Base-by-base conservation (phyloP, 2,113 vertebrate genomes). In the Lepisosteus oculatus region DNA sequence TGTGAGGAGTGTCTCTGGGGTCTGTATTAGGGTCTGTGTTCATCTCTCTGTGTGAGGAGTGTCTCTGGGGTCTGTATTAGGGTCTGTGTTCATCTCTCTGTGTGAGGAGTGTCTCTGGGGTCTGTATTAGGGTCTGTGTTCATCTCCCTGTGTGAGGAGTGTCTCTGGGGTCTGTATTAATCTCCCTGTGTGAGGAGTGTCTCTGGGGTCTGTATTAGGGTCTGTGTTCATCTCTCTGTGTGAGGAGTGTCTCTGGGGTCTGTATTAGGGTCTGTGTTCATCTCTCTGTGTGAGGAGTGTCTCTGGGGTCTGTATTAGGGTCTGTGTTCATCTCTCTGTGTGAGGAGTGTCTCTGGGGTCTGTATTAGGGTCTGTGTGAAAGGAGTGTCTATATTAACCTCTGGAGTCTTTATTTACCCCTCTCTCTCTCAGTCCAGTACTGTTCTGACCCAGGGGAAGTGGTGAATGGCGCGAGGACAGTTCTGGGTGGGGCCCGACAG, bases 381-480 rank as follows among this genome's bases (percentile, higher is more conserved):
- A 13, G 43, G 9, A 14, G 1, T 51, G 17, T 29, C 17, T 29
- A 29, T 29, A 29, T 29, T 29, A 29, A 29, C 17, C 4, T 42
- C 43, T 59, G 43, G 3, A 3, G 17, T 15, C 17, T 9, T 68
- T 45, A 43, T 12, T 57, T 44, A 69, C 69, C 17, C 44, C 43
- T 71, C 70, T 55, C 67, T 43, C 47, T 55, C 13, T 56, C 83
- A 96, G 95, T 95, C 75, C 90, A 94, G 81, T 95, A 93, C 79
- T 96, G 95, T 74, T 91, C 93, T 0, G 94, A 96, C 67, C 95
- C 95, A 0, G 95, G 95, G 1, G 95, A 96, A 79, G 92, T 96
- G 63, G 92, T 92, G 9, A 95, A 97, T 0, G 95, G 95, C 68
- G 93, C 94, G 0, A 92, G 95, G 85, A 59, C 81, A 88, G 47